These are phyloP conservation scores for Ochotona curzoniae DNA, from an alignment of 2,113 vertebrate genomes.

Conservation along the genomic window DNA sequence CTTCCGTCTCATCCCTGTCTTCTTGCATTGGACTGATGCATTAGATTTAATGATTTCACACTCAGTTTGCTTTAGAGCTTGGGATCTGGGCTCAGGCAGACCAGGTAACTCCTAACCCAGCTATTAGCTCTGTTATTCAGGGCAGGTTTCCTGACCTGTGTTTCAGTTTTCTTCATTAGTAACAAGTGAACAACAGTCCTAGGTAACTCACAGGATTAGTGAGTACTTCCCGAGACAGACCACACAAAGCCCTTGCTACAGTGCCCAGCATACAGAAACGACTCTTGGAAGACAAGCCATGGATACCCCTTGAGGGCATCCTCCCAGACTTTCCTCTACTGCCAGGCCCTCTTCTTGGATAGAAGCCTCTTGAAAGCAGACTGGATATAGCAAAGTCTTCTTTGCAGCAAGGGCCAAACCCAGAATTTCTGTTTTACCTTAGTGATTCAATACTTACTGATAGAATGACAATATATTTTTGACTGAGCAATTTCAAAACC, in stretches of 20 bases:
- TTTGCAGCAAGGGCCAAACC: not conserved
- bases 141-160: not conserved
- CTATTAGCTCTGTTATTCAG: not conserved
- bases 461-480: not conserved
- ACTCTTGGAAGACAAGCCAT: not conserved
- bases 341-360: not conserved
- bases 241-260: not conserved
- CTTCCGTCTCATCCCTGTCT: not conserved
- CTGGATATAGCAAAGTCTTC: not conserved
- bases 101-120: slow-evolving; percentile 9
- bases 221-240: not conserved
- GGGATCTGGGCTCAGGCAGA: not conserved
- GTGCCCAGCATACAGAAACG: not conserved
- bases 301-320: not conserved
- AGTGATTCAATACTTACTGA: not conserved
- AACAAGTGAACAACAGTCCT: not conserved
- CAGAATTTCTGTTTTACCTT: not conserved
- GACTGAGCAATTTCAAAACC: not conserved
- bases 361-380: not conserved
- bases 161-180: slow-evolving; percentile 1
- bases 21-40: not conserved
- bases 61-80: not conserved
- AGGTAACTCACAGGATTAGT: not conserved
- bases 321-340: not conserved
- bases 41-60: slow-evolving; percentile 25